A percentile compares a stretch with the other conserved stretches of the same genome.
Evolutionary conservation across 2,797 vertebrate species (phyloP).

Genomic region (Liparis tanakae): DNA sequence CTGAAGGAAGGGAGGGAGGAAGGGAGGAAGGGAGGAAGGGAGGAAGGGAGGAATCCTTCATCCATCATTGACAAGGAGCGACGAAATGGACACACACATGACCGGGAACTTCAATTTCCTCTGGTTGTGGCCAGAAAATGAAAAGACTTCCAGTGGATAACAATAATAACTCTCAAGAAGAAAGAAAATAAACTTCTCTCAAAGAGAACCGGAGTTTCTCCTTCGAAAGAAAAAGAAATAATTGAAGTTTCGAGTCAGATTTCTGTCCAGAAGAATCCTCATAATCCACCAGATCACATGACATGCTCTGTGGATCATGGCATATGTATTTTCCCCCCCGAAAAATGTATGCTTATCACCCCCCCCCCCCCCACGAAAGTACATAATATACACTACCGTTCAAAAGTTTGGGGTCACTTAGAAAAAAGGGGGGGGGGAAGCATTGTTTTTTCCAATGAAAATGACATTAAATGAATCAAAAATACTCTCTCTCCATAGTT

Average conservation of each 20-base stretch:
- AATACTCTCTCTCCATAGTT: no score
- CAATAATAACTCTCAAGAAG: neutral
- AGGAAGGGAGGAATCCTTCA: conserved; percentile 67
- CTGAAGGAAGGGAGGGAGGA: conserved; percentile 72
- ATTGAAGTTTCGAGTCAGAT: neutral
- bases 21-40: conserved; percentile 73
- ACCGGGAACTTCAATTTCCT: conserved; percentile 22
- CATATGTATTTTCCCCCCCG: no score
- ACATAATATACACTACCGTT: no score
- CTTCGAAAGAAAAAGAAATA: neutral
- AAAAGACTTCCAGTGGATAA: conserved; percentile 37
- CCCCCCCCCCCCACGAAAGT: no score
- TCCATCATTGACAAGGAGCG: conserved; percentile 59
- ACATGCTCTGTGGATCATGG: no score
- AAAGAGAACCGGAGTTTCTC: neutral
- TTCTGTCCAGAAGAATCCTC: neutral
- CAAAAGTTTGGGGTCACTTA: no score
- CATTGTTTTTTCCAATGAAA: no score
- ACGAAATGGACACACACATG: conserved; percentile 17
- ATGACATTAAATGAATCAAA: no score
- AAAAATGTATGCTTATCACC: no score
- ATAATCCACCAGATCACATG: no score
- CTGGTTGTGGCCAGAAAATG: conserved; percentile 15
- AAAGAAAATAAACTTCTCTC: neutral
- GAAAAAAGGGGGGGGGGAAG: no score